phyloP scores from a whole-genome alignment of 2,113 vertebrate species.

The Steatornis caripensis region DNA sequence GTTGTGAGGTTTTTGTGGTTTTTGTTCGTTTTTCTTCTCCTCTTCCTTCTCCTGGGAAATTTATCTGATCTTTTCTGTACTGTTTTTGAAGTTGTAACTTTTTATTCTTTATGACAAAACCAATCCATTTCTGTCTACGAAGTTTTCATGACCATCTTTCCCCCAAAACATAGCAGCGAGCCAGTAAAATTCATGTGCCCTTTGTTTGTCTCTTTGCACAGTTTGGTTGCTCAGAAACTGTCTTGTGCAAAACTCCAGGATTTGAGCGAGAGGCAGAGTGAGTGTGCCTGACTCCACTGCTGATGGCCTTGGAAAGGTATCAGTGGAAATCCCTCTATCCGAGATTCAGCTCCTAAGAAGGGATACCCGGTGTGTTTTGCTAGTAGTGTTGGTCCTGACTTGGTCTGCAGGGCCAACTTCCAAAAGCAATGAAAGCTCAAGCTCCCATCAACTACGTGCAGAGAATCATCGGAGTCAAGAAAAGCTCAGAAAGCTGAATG shows the following conservation, averaged over 20 bases:
- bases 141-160: neutral
- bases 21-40: neutral
- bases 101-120: neutral
- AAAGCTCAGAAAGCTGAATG: constrained; percentile 1
- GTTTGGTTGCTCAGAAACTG: neutral
- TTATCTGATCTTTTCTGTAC: neutral
- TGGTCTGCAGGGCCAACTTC: neutral
- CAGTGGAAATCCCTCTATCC: neutral
- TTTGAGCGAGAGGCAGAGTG: neutral
- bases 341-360: neutral
- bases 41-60: neutral
- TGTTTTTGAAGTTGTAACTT: neutral
- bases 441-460: neutral
- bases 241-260: neutral
- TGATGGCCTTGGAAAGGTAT: neutral
- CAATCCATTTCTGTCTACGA: neutral
- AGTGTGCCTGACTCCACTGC: neutral
- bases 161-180: neutral
- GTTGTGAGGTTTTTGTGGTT: neutral
- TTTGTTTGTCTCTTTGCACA: neutral
- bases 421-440: neutral
- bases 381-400: neutral
- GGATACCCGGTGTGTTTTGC: neutral
- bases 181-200: neutral
- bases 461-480: neutral